Percentiles rank a stretch among this genome's conserved stretches.
Conservation (phyloP, 2,888 invertebrate species). For the Lutraria lutraria region DNA sequence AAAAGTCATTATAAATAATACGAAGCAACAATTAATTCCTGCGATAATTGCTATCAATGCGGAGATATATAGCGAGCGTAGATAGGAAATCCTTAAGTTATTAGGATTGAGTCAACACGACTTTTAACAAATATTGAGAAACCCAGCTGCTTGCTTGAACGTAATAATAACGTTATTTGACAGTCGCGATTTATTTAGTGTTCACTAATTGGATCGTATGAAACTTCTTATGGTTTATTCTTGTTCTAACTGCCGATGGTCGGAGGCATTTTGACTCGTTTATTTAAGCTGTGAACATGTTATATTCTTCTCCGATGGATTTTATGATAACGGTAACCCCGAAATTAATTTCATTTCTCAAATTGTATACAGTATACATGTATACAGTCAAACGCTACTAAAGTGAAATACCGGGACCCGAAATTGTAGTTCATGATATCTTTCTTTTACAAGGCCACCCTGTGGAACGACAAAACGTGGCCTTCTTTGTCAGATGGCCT, state of each 20-base stretch:
- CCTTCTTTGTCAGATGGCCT: too few relatives aligned
- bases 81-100: background rate
- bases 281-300: too few relatives aligned
- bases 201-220: background rate
- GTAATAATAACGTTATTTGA: background rate
- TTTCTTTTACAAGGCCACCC: too few relatives aligned
- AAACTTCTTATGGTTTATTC: background rate
- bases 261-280: too few relatives aligned
- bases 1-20: constrained; percentile 31
- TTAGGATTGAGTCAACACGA: constrained; percentile 2
- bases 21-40: constrained; percentile 14
- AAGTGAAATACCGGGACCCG: too few relatives aligned
- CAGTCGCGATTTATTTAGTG: background rate
- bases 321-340: too few relatives aligned
- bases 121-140: background rate
- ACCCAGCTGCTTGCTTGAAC: background rate
- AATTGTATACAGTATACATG: too few relatives aligned
- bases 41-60: constrained; percentile 16
- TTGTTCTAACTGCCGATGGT: background rate
- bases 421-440: too few relatives aligned
- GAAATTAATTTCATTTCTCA: too few relatives aligned
- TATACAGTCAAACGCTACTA: too few relatives aligned
- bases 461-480: too few relatives aligned
- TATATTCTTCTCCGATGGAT: too few relatives aligned
- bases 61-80: background rate